phyloP scores from a whole-genome alignment of 2,113 vertebrate genomes.

The Cheilinus undulatus region DNA sequence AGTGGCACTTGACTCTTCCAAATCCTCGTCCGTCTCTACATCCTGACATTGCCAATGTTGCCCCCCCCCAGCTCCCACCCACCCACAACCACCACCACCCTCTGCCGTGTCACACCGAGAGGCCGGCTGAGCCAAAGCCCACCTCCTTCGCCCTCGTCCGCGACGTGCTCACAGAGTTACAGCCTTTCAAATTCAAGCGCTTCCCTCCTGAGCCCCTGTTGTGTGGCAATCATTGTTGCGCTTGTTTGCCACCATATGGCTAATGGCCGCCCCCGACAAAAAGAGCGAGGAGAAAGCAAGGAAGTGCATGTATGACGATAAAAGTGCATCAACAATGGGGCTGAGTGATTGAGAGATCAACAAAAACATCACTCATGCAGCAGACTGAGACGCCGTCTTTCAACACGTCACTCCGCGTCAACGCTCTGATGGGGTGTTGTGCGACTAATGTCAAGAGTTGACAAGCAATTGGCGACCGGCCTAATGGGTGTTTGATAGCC shows the following conservation, averaged over 20 bases:
- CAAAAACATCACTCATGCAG: constrained; percentile 48
- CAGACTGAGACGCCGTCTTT: constrained; percentile 57
- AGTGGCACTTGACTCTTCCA: constrained; percentile 80
- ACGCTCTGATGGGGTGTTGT: constrained; percentile 55
- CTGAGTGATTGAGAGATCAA: constrained; percentile 34
- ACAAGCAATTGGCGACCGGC: constrained; percentile 73
- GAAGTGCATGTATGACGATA: constrained; percentile 6
- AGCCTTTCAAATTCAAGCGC: constrained; percentile 67
- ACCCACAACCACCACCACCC: constrained; percentile 8
- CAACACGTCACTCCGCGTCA: constrained; percentile 47
- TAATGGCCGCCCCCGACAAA: constrained; percentile 56
- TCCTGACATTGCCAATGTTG: constrained; percentile 72
- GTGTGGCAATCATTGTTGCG: constrained; percentile 46
- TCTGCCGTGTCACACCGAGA: constrained; percentile 51
- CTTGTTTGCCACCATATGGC: constrained; percentile 65
- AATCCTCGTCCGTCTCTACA: constrained; percentile 79
- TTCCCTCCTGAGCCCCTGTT: constrained; percentile 59
- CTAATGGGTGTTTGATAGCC: constrained; percentile 82
- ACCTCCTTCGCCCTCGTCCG: constrained; percentile 55
- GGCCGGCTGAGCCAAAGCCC: constrained; percentile 63
- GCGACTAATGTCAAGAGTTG: constrained; percentile 75
- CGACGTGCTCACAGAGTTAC: constrained; percentile 64
- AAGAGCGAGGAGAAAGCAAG: constrained; percentile 26
- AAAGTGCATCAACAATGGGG: constrained; percentile 42
- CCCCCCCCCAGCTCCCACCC: neutral